phyloP scores from a whole-genome alignment of 2,113 vertebrate genomes.

The Microcebus griseorufus region DNA sequence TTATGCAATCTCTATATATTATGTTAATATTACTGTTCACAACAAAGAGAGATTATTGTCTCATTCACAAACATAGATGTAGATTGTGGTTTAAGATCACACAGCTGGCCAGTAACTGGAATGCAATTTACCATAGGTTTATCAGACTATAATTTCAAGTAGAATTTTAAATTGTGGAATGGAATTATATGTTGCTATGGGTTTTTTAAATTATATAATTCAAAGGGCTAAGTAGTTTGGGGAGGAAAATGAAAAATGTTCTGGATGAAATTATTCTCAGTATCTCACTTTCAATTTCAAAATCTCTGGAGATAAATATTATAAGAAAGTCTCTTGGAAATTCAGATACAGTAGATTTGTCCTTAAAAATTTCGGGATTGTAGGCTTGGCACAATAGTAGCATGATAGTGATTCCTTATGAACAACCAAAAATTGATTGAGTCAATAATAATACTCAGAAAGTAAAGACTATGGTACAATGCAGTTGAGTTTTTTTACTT shows the following conservation, averaged over 20 bases:
- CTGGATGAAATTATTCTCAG: background rate
- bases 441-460: background rate
- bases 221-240: background rate
- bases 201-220: background rate
- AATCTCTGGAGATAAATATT: background rate
- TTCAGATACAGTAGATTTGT: background rate
- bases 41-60: background rate
- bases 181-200: background rate
- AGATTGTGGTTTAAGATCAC: background rate
- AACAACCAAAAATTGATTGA: background rate
- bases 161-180: background rate
- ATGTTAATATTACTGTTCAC: background rate
- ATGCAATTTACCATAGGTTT: background rate
- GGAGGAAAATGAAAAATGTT: background rate
- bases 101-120: background rate
- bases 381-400: background rate
- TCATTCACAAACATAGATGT: background rate
- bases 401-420: background rate
- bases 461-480: background rate
- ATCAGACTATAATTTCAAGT: background rate
- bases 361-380: background rate
- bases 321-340: background rate
- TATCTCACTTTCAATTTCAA: background rate
- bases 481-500: background rate
- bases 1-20: background rate